These are phyloP conservation scores for Agonopterix alstromeriana DNA, from an alignment of 2,888 invertebrate species.

Conservation along the genomic window DNA sequence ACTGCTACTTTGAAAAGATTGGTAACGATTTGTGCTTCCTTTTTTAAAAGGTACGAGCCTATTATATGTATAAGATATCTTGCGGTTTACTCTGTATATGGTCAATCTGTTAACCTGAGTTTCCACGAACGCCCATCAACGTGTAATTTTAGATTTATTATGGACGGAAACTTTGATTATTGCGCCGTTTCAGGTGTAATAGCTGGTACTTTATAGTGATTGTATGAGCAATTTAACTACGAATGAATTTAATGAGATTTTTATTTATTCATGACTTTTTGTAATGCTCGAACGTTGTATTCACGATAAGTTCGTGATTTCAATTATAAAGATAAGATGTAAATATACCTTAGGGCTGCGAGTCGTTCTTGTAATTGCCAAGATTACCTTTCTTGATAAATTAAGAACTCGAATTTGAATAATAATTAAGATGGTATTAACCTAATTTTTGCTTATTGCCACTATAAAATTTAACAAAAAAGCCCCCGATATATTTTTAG, in stretches of 20 bases:
- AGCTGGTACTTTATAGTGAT: slow-evolving; percentile 23
- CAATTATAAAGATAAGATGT: slow-evolving; percentile 56
- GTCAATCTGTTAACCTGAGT: slow-evolving; percentile 28
- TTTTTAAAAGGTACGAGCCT: slow-evolving; percentile 25
- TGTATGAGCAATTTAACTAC: slow-evolving; percentile 28
- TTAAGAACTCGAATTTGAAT: slow-evolving; percentile 11
- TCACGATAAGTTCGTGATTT: slow-evolving; percentile 54
- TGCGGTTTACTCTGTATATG: slow-evolving; percentile 12
- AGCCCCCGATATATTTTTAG: too few species aligned
- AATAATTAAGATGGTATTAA: slow-evolving; percentile 4
- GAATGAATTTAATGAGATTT: slow-evolving; percentile 43
- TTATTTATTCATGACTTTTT: slow-evolving; percentile 59
- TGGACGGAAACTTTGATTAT: slow-evolving; percentile 41
- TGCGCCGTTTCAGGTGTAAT: slow-evolving; percentile 23
- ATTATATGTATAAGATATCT: slow-evolving; percentile 9
- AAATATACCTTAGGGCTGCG: slow-evolving; percentile 26
- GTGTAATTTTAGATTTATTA: slow-evolving; percentile 51
- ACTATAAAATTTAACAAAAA: too few species aligned
- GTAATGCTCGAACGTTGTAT: slow-evolving; percentile 23
- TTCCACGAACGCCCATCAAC: slow-evolving; percentile 25
- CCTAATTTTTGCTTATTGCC: not conserved
- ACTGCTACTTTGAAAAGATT: slow-evolving; percentile 44
- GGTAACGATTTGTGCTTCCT: slow-evolving; percentile 36
- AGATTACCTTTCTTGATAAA: slow-evolving; percentile 24
- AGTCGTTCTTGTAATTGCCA: slow-evolving; percentile 28